Base-by-base conservation (phyloP, 2,888 invertebrate genomes). In the Trichogramma evanescens region DNA sequence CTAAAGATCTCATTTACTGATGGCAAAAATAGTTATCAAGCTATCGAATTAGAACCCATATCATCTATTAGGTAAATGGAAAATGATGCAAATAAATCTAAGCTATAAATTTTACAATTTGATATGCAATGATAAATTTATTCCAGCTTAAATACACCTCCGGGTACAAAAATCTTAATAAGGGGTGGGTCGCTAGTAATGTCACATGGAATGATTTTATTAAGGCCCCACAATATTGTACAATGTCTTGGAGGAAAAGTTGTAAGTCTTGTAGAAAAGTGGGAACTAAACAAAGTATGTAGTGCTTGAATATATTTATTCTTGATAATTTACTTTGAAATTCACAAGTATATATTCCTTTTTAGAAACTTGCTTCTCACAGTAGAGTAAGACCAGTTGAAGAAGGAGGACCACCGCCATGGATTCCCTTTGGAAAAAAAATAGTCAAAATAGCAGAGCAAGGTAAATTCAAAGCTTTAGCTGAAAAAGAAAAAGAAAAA, bases 361-460 rank as follows among this genome's bases (percentile, higher is more conserved):
- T 64, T 50, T 58, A 79, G 76, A 78, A 76, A 73, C 66, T 77
- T 26, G 74, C 76, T n/a, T 66, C 66, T 5, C 76, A 75, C 51
- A 72, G 73, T 65, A 66, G 74, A 80, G 82, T 83, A 55, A 82
- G 84, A 44, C 80, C 83, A 58, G 83, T 83, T 6, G 84, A 83
- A 59, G 87, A 89, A 68, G 90, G 89, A 64, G 91, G 91, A 1
- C 93, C 94, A 2, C 94, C 92, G 49, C 88, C 90, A 46, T 95
- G 95, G 93, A 92, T 94, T 68, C 89, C 93, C 44, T 95, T 95
- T 80, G 95, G 95, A 0, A 87, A 89, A 70, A 87, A 85, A 71
- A 82, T 91, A 58, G 81, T 86, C 68, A 82, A 83, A 56, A 77
- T 82, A 5, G 73, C 77, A 43, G 78, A 83, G 40, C 80, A 83